Conservation (phyloP, 2,113 vertebrate species). For the Triplophysa siluroides region DNA sequence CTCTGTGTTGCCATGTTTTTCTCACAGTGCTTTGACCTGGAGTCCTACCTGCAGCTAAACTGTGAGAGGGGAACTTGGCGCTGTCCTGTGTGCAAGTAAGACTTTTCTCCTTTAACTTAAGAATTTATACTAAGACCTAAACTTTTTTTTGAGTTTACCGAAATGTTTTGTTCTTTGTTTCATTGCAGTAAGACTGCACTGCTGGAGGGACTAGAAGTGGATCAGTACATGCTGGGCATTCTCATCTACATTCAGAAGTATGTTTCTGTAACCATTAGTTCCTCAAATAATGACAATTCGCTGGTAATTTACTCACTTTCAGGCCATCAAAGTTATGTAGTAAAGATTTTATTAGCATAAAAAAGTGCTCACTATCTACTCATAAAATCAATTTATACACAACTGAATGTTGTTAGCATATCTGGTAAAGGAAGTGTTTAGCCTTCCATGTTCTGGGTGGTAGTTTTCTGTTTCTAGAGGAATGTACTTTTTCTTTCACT, state of each 20-base stretch:
- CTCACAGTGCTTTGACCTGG: slow-evolving; percentile 85
- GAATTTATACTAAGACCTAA: too few species aligned
- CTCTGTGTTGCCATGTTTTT: neutral
- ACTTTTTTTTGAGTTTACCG: too few species aligned
- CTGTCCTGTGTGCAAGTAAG: slow-evolving; percentile 80
- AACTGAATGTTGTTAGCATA: too few species aligned
- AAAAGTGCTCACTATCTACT: too few species aligned
- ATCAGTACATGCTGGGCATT: slow-evolving; percentile 97
- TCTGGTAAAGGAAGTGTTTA: neutral
- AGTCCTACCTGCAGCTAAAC: slow-evolving; percentile 84
- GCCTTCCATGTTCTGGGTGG: neutral
- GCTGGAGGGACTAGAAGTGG: slow-evolving; percentile 92
- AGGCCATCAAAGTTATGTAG: too few species aligned
- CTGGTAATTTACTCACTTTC: too few species aligned
- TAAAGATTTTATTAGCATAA: too few species aligned
- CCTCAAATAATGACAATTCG: too few species aligned
- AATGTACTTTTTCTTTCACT: neutral
- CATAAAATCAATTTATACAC: too few species aligned
- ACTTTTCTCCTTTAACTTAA: neutral
- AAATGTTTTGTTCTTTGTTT: neutral
- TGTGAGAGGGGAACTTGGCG: slow-evolving; percentile 84
- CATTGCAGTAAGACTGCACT: slow-evolving; percentile 87
- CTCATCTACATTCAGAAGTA: slow-evolving; percentile 95
- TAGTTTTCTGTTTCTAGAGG: neutral
- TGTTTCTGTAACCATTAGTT: slow-evolving; percentile 52